phyloP scores from a whole-genome alignment of 2,113 vertebrate species.

The Cygnus atratus region DNA sequence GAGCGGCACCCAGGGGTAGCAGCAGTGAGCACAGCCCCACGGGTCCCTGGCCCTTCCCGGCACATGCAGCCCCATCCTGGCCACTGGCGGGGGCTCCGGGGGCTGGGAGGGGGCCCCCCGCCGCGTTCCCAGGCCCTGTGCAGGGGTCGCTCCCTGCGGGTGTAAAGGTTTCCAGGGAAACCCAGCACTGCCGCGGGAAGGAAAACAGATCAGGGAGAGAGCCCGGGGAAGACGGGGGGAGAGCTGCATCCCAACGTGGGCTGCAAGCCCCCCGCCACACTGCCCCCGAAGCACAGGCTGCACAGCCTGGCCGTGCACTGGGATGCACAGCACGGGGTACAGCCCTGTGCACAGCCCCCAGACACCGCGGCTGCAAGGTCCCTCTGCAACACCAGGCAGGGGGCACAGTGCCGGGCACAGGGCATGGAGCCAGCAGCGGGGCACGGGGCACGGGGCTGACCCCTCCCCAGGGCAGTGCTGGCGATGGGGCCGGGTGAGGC shows the following conservation, averaged over 20 bases:
- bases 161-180: conserved; percentile 61
- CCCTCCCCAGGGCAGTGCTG: not conserved
- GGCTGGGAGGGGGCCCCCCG: conserved; percentile 32
- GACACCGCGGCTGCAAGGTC: not conserved
- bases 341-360: not conserved
- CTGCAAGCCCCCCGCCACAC: not conserved
- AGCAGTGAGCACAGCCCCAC: too few species aligned
- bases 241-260: too few species aligned
- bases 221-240: not conserved
- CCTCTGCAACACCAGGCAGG: not conserved
- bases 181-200: not conserved
- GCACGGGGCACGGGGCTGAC: rapidly evolving
- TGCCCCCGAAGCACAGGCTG: not conserved
- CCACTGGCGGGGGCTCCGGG: not conserved
- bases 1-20: not conserved
- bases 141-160: conserved; percentile 7
- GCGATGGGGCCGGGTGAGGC: rapidly evolving
- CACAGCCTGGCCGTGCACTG: not conserved
- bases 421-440: not conserved
- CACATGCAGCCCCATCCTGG: not conserved
- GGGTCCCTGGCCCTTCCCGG: not conserved
- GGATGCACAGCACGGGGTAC: not conserved
- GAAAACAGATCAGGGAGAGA: not conserved
- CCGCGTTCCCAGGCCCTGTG: conserved; percentile 49
- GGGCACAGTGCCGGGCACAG: not conserved